Evolutionary conservation across 2,113 vertebrate genomes (phyloP).

Genomic region (Gambusia affinis): DNA sequence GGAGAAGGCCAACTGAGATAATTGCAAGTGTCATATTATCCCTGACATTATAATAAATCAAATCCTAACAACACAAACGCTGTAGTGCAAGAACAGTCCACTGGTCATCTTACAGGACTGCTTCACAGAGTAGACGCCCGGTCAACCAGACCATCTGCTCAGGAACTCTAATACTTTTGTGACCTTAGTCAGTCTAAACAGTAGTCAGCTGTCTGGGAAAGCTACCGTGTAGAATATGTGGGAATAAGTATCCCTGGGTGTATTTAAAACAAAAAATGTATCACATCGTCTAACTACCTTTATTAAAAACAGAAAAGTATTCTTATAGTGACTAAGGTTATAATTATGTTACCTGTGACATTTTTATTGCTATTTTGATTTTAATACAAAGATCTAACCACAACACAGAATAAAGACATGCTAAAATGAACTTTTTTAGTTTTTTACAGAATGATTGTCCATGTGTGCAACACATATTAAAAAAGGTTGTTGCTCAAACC

Average conservation of each 20-base stretch:
- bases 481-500: too few relatives aligned
- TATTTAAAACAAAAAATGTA: neutral
- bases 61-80: constrained; percentile 29
- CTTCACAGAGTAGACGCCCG: constrained; percentile 27
- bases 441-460: neutral
- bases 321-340: neutral
- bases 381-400: neutral
- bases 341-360: neutral
- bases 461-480: too few relatives aligned
- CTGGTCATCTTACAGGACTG: neutral
- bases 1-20: neutral
- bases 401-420: neutral
- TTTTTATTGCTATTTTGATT: neutral
- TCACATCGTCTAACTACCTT: too few relatives aligned
- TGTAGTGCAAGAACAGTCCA: constrained; percentile 8
- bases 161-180: constrained; percentile 51
- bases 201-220: neutral
- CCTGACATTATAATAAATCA: neutral
- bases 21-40: neutral
- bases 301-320: too few relatives aligned
- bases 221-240: neutral
- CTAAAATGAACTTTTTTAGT: neutral
- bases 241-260: neutral
- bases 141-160: constrained; percentile 65
- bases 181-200: constrained; percentile 15